Evolutionary conservation across 2,113 vertebrate genomes (phyloP).

Genomic region (Sorex fumeus): DNA sequence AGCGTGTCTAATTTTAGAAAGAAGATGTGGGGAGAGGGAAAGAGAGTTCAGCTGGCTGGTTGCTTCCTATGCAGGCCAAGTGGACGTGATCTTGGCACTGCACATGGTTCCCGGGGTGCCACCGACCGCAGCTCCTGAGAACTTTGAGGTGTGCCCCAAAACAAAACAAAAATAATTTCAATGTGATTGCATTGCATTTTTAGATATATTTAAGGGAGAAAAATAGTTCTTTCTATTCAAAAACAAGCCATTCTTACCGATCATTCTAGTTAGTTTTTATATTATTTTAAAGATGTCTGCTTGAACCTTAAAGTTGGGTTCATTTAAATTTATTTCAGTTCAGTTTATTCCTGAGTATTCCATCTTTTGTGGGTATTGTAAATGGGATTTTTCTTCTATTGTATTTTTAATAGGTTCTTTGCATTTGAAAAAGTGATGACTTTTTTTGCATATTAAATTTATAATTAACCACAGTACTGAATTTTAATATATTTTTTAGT

Average conservation of each 20-base stretch:
- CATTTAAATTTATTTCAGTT: slow-evolving; percentile 44
- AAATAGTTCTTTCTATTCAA: background rate
- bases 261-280: background rate
- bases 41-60: too few species aligned
- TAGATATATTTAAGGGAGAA: slow-evolving; percentile 7
- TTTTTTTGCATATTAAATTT: slow-evolving; percentile 38
- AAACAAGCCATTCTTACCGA: background rate
- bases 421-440: background rate
- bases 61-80: too few species aligned
- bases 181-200: background rate
- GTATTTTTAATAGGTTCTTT: slow-evolving; percentile 53
- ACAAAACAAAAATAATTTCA: background rate
- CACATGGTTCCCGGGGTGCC: too few species aligned
- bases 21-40: background rate
- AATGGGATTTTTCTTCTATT: background rate
- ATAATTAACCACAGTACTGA: background rate
- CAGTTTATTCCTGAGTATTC: slow-evolving; percentile 39
- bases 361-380: background rate
- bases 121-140: too few species aligned
- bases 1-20: slow-evolving; percentile 17
- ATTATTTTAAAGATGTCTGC: background rate
- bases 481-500: background rate
- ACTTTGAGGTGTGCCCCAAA: too few species aligned
- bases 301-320: slow-evolving; percentile 14
- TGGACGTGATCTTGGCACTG: too few species aligned